Percentiles rank a stretch among this genome's conserved stretches.
phyloP scores from a whole-genome alignment of 1,140 invertebrate genomes.

The Microplitis demolitor region DNA sequence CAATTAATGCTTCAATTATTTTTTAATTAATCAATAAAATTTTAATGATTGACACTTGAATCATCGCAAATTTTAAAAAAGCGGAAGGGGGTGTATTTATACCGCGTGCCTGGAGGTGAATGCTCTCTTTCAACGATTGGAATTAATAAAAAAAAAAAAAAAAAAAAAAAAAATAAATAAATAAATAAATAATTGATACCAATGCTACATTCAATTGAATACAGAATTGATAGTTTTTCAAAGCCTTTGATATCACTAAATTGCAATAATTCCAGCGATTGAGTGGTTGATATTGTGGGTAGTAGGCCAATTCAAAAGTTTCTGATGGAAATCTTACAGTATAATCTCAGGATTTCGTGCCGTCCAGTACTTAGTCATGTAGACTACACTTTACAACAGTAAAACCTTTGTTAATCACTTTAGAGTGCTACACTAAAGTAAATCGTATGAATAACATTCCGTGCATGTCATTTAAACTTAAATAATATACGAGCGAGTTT shows the following conservation, averaged over 20 bases:
- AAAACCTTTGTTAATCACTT: constrained; percentile 44
- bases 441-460: constrained; percentile 22
- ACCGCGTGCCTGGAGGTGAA: too few species aligned
- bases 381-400: not conserved
- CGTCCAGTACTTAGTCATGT: constrained; percentile 48
- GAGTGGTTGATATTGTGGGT: constrained; percentile 44
- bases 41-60: too few species aligned
- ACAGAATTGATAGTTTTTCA: not conserved
- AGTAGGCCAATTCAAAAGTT: constrained; percentile 48
- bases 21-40: too few species aligned
- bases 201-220: not conserved
- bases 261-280: constrained; percentile 31
- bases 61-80: too few species aligned
- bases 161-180: not conserved
- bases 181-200: not conserved
- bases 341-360: constrained; percentile 50
- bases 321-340: constrained; percentile 43
- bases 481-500: not conserved
- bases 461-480: not conserved
- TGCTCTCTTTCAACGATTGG: too few species aligned
- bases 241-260: not conserved
- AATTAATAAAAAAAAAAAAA: not conserved
- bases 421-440: constrained; percentile 33
- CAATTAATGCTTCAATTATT: too few species aligned
- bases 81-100: too few species aligned